These are phyloP conservation scores for Branchellion lobata DNA, from an alignment of 2,888 invertebrate species.

Conservation along the genomic window DNA sequence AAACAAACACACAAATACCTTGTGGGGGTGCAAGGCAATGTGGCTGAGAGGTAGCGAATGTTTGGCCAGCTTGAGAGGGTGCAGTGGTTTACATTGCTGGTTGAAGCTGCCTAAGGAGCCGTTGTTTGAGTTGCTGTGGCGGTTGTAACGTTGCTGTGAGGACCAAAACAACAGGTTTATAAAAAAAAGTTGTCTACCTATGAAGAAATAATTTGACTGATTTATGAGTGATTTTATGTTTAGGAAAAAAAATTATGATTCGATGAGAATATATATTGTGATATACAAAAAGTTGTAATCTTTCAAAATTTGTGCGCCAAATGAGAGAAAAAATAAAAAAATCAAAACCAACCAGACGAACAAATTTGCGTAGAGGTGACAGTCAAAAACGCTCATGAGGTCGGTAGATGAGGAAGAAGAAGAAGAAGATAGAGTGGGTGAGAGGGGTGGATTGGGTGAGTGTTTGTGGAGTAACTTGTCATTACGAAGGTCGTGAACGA, in stretches of 20 bases:
- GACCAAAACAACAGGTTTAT: neutral
- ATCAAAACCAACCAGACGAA: neutral
- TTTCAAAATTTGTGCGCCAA: no score
- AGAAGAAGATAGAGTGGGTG: no score
- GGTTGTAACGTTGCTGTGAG: neutral
- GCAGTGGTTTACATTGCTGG: neutral
- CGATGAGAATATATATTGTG: no score
- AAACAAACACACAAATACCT: no score
- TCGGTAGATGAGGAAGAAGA: neutral
- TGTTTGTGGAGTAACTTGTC: neutral
- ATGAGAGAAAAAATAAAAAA: neutral
- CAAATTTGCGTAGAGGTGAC: neutral
- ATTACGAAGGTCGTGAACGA: neutral
- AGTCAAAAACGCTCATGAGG: neutral
- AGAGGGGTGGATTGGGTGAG: no score
- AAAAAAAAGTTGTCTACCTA: neutral
- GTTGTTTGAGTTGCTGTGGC: neutral
- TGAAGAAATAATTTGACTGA: no score
- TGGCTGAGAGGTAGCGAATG: neutral
- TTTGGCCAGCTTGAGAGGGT: neutral
- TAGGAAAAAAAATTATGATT: no score
- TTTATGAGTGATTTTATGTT: no score
- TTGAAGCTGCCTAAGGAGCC: neutral
- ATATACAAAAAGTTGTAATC: no score
- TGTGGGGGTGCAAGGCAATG: neutral